Percentiles rank a stretch among this genome's conserved stretches.
phyloP scores from a whole-genome alignment of 2,113 vertebrate genomes.

The Astatoreochromis straeleni region DNA sequence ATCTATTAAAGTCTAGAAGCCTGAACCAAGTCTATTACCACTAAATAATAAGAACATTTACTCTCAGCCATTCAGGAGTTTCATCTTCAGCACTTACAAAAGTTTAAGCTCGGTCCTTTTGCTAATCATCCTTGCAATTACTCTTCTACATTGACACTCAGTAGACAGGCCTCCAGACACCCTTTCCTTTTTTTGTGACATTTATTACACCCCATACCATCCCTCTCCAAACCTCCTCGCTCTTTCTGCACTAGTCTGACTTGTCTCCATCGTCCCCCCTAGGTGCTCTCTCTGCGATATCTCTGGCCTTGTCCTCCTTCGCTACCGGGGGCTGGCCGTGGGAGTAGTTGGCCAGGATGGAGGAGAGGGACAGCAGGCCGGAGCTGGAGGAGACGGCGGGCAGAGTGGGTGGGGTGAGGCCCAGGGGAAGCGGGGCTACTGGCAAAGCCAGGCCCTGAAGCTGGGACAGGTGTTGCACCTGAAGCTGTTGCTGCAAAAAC shows the following conservation, averaged over 20 bases:
- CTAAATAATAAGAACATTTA: conserved; percentile 50
- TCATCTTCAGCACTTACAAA: conserved; percentile 23
- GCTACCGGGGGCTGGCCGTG: conserved; percentile 83
- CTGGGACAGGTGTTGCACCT: conserved; percentile 96
- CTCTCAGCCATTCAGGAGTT: conserved; percentile 25
- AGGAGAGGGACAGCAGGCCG: conserved; percentile 89
- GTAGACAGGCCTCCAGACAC: conserved; percentile 34
- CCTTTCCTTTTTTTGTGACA: background rate
- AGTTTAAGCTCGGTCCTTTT: conserved; percentile 4
- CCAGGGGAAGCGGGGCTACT: conserved; percentile 87
- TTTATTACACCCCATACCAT: background rate
- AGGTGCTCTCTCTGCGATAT: conserved; percentile 76
- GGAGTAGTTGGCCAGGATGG: conserved; percentile 82
- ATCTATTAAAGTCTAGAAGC: conserved; percentile 52
- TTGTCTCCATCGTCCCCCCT: conserved; percentile 90
- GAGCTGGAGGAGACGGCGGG: conserved; percentile 85
- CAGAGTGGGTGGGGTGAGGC: conserved; percentile 83
- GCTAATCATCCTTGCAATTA: conserved; percentile 42
- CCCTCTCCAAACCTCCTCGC: background rate
- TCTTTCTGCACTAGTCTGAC: conserved; percentile 77
- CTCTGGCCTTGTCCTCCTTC: conserved; percentile 94
- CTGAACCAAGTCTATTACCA: conserved; percentile 46
- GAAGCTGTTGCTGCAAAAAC: conserved; percentile 89
- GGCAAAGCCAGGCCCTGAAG: conserved; percentile 94
- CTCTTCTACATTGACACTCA: conserved; percentile 23